Evolutionary conservation across 2,113 vertebrate genomes (phyloP).

Genomic region (Upupa epops): DNA sequence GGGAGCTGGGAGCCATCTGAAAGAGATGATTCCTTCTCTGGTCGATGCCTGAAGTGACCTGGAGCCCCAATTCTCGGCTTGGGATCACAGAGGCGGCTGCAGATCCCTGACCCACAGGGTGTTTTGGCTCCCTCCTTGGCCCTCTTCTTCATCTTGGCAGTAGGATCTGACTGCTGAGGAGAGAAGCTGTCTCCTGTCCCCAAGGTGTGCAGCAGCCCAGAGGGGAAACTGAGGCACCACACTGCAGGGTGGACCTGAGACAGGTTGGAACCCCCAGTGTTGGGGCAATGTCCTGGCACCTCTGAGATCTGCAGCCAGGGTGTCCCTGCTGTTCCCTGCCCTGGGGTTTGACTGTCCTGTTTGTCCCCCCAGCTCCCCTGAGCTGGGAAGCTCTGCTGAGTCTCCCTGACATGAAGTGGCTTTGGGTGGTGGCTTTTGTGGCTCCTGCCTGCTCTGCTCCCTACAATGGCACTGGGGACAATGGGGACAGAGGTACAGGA

Average conservation of each 20-base stretch:
- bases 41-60: not conserved
- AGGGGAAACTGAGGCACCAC: not conserved
- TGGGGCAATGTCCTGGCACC: not conserved
- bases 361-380: not conserved
- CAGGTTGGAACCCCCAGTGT: accelerated
- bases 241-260: accelerated
- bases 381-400: not conserved
- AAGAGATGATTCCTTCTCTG: not conserved
- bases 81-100: not conserved
- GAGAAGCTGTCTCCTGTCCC: not conserved
- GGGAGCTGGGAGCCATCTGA: not conserved
- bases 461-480: not conserved
- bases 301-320: not conserved
- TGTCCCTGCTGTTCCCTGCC: not conserved
- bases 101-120: not conserved
- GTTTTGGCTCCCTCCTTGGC: accelerated
- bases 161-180: accelerated
- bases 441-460: not conserved
- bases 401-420: constrained; percentile 17
- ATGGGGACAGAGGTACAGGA: not conserved
- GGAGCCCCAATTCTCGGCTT: accelerated
- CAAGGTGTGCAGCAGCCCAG: accelerated
- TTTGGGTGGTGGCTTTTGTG: constrained; percentile 49
- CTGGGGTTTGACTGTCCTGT: not conserved
- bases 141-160: not conserved